Conservation (phyloP, 30 jellyfish, hydroid and myxozoan species). For the Aurelia sp. region DNA sequence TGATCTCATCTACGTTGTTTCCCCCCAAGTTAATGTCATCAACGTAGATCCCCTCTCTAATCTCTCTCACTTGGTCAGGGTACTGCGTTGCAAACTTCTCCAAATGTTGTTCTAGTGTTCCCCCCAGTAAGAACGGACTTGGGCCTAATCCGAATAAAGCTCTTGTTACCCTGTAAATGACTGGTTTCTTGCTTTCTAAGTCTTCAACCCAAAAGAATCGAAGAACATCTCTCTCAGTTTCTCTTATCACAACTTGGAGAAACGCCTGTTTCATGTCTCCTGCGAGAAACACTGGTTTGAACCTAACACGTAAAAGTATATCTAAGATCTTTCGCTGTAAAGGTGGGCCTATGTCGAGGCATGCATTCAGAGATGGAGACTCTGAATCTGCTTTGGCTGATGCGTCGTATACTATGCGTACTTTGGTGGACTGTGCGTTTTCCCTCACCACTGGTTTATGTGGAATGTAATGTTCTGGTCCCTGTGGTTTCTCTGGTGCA, state of each 20-base stretch:
- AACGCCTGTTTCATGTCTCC: constrained; percentile 88
- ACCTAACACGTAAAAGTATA: constrained; percentile 54
- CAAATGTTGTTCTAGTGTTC: constrained; percentile 62
- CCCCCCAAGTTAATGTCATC: too few species aligned
- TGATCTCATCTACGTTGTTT: constrained; percentile 2
- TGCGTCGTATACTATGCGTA: constrained; percentile 78
- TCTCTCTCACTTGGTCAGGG: constrained; percentile 37
- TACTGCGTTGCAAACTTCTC: constrained; percentile 12
- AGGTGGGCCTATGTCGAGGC: constrained; percentile 81
- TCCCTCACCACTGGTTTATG: constrained; percentile 76
- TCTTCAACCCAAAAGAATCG: constrained; percentile 65
- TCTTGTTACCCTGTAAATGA: constrained; percentile 33
- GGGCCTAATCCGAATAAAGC: constrained; percentile 64
- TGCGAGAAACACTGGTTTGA: constrained; percentile 64
- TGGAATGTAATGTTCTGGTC: constrained; percentile 65
- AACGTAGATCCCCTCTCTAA: constrained; percentile 16
- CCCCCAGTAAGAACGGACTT: constrained; percentile 67
- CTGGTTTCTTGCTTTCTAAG: constrained; percentile 14
- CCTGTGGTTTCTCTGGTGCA: constrained; percentile 62
- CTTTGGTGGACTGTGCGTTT: constrained; percentile 71
- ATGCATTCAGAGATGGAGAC: constrained; percentile 73
- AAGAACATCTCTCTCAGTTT: constrained; percentile 59
- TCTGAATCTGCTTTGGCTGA: constrained; percentile 6
- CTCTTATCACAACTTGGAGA: constrained; percentile 64
- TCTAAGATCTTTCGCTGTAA: constrained; percentile 51